phyloP scores from a whole-genome alignment of 2,797 vertebrate genomes.

The Fringilla coelebs region DNA sequence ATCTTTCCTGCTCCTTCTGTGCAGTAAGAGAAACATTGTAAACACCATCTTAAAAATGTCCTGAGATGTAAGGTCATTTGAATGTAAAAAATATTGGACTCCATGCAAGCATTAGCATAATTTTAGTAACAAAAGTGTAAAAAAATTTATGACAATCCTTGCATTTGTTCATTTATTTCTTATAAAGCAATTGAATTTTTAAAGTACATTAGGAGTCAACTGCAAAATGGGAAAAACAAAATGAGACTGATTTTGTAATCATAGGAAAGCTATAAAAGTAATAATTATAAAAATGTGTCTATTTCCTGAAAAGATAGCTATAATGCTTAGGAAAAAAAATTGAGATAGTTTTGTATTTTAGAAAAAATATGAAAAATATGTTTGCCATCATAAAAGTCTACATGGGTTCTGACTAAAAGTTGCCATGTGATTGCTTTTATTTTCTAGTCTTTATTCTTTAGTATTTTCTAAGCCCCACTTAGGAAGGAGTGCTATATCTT shows the following conservation, averaged over 20 bases:
- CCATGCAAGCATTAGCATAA: not conserved
- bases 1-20: not conserved
- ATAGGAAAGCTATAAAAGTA: not conserved
- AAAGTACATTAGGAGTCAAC: not conserved
- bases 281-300: not conserved
- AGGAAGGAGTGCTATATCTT: not conserved
- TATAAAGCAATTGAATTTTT: not conserved
- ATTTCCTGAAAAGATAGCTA: not conserved
- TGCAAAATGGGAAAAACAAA: not conserved
- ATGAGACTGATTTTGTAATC: not conserved
- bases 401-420: not conserved
- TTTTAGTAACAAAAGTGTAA: not conserved
- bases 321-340: not conserved
- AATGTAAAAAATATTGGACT: not conserved
- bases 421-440: conserved; percentile 7
- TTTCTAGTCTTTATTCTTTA: not conserved
- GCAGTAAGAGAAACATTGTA: not conserved
- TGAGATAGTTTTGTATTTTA: not conserved
- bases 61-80: not conserved
- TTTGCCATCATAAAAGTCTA: not conserved
- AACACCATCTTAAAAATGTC: not conserved
- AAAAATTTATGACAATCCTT: not conserved
- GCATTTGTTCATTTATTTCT: not conserved
- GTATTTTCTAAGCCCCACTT: not conserved
- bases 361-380: not conserved